Conservation (phyloP, 2,113 vertebrate genomes). For the Laterallus jamaicensis region DNA sequence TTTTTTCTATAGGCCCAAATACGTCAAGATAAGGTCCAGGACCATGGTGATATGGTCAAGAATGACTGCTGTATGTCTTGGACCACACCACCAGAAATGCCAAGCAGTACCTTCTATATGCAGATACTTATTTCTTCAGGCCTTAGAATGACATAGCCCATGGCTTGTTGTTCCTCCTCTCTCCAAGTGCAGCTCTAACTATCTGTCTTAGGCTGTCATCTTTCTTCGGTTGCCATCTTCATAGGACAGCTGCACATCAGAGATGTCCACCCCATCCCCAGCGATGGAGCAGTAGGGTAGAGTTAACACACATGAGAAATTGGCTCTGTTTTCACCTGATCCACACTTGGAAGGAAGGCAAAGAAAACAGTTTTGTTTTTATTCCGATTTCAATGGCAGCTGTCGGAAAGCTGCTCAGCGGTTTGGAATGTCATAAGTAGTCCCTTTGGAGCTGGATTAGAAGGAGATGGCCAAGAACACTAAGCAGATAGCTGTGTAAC, state of each 20-base stretch:
- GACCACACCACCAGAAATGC: neutral
- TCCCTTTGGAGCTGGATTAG: slow-evolving; percentile 43
- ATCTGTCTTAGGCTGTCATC: neutral
- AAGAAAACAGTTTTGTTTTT: slow-evolving; percentile 34
- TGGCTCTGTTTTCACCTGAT: neutral
- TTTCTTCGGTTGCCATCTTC: neutral
- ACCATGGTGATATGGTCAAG: accelerated
- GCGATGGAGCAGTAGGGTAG: accelerated
- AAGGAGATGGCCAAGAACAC: slow-evolving; percentile 14
- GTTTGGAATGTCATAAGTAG: slow-evolving; percentile 53
- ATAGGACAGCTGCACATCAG: neutral
- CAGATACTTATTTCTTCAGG: neutral
- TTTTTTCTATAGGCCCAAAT: neutral
- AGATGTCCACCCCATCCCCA: neutral
- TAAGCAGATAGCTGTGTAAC: neutral
- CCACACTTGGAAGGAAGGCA: neutral
- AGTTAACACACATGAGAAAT: neutral
- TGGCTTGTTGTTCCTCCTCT: neutral
- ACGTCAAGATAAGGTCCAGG: neutral
- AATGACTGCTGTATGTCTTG: neutral
- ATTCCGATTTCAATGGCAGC: slow-evolving; percentile 28
- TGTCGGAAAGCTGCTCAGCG: slow-evolving; percentile 52
- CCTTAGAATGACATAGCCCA: neutral
- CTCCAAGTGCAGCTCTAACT: neutral
- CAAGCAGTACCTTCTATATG: neutral